phyloP scores from a whole-genome alignment of 2,888 invertebrate genomes.

The Mythimna albipuncta region DNA sequence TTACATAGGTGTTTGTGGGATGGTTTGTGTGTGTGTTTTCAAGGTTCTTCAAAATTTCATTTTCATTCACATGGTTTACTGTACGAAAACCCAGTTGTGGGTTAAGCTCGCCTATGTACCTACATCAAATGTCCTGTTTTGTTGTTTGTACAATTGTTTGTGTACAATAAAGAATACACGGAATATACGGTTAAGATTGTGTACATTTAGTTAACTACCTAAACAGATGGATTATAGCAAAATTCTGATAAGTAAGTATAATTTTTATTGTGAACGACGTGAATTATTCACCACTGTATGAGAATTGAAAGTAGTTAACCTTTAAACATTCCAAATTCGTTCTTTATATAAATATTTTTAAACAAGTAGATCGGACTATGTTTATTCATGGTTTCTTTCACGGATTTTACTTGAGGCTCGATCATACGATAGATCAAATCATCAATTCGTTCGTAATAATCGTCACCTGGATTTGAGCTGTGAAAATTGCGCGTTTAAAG shows the following conservation, averaged over 20 bases:
- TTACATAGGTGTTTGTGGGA: too few species aligned
- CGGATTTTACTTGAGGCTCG: conserved; percentile 23
- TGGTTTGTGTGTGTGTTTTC: too few species aligned
- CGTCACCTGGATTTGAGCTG: conserved; percentile 37
- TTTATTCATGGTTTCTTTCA: not conserved
- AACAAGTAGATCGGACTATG: not conserved
- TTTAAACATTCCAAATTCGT: conserved; percentile 22
- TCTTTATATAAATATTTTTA: not conserved
- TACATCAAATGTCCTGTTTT: too few species aligned
- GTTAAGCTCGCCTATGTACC: too few species aligned
- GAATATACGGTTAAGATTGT: too few species aligned
- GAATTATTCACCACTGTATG: conserved; percentile 4
- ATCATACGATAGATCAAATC: conserved; percentile 65
- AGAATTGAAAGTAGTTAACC: conserved; percentile 43
- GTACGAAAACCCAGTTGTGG: too few species aligned
- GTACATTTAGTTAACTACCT: too few species aligned
- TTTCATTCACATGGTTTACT: too few species aligned
- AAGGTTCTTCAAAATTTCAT: too few species aligned
- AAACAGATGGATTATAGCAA: not conserved
- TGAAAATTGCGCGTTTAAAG: conserved; percentile 57
- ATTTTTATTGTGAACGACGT: conserved; percentile 1
- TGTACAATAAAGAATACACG: too few species aligned
- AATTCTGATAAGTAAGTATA: not conserved
- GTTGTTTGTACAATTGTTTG: too few species aligned
- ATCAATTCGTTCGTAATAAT: conserved; percentile 67